These are phyloP conservation scores for Piaya cayana DNA, from an alignment of 2,113 vertebrate genomes.

Conservation along the genomic window DNA sequence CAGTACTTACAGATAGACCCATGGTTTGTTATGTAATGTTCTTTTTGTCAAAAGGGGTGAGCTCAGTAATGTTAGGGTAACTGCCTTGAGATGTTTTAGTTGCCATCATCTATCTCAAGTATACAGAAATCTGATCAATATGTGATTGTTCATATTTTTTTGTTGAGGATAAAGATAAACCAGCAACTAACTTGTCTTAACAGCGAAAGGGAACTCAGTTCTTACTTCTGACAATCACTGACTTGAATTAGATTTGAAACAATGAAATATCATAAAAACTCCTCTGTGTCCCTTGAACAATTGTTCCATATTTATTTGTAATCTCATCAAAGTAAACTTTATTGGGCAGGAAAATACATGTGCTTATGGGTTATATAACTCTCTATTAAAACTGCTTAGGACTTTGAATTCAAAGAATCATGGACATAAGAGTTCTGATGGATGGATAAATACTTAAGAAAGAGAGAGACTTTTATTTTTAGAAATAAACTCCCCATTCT, in stretches of 20 bases:
- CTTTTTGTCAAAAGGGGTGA: background rate
- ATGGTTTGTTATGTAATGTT: background rate
- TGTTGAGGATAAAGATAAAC: background rate
- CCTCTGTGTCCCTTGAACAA: background rate
- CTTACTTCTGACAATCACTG: background rate
- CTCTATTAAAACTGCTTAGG: background rate
- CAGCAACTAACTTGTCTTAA: background rate
- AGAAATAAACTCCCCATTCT: background rate
- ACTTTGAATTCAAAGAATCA: background rate
- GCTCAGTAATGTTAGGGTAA: background rate
- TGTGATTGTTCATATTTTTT: background rate
- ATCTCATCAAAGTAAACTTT: background rate
- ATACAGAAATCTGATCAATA: background rate
- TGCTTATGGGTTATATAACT: background rate
- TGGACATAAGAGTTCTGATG: background rate
- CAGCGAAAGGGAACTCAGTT: background rate
- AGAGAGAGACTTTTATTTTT: background rate
- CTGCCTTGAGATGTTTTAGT: background rate
- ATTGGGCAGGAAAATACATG: background rate
- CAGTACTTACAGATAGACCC: background rate
- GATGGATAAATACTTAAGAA: background rate
- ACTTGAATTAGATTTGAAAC: constrained; percentile 13
- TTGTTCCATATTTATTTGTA: constrained; percentile 25
- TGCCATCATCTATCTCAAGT: background rate
- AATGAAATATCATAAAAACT: background rate